phyloP scores from a whole-genome alignment of 2,797 vertebrate species.

The Catharus ustulatus region DNA sequence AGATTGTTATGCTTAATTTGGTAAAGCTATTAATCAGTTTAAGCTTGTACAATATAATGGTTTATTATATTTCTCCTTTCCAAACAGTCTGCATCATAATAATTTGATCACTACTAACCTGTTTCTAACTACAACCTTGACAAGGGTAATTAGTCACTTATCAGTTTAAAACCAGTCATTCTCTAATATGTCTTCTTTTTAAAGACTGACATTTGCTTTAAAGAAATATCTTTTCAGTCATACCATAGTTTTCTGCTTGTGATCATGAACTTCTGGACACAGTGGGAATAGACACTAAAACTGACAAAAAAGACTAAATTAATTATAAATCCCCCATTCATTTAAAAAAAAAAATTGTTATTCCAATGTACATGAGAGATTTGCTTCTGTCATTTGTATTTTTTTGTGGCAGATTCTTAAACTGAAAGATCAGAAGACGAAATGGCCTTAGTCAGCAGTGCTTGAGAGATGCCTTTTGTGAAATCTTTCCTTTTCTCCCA shows the following conservation, averaged over 20 bases:
- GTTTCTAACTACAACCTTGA: background rate
- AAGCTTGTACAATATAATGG: background rate
- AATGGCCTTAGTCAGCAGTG: background rate
- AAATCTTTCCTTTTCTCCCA: background rate
- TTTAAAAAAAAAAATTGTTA: background rate
- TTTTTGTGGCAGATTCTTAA: background rate
- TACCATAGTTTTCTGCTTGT: background rate
- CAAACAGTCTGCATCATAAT: background rate
- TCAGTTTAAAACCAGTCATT: background rate
- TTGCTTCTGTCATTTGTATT: background rate
- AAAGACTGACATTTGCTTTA: background rate
- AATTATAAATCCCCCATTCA: fast-evolving
- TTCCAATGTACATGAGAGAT: background rate
- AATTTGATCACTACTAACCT: background rate
- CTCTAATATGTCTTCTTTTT: background rate
- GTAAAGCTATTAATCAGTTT: background rate
- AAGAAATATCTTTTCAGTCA: background rate
- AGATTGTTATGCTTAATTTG: background rate
- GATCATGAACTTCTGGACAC: background rate
- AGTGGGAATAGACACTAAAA: background rate
- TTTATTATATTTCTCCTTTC: background rate
- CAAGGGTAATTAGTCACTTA: background rate
- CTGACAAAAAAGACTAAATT: background rate
- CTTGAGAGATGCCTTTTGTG: background rate
- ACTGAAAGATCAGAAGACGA: background rate